Conservation (phyloP, 2,113 vertebrate species). For the Tyto alba region DNA sequence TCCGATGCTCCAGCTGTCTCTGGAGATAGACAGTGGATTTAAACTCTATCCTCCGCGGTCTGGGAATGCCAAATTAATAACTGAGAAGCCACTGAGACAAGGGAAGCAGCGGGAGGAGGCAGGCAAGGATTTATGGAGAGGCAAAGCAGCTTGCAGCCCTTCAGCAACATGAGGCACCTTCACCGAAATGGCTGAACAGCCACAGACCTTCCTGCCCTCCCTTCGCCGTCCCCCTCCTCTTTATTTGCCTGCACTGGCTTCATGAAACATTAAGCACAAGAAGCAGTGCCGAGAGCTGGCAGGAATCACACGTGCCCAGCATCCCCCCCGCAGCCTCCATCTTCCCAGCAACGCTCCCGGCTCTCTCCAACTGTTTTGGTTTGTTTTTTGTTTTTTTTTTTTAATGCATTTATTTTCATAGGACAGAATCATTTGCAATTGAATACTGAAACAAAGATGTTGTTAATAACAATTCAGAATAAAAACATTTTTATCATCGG, state of each 20-base stretch:
- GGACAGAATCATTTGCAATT: not conserved
- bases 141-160: not conserved
- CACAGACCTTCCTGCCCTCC: not conserved
- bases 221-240: not conserved
- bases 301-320: not conserved
- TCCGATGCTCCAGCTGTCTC: not conserved
- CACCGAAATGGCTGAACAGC: not conserved
- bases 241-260: not conserved
- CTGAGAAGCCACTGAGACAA: not conserved
- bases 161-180: not conserved
- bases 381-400: too few species aligned
- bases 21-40: fast-evolving
- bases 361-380: not conserved
- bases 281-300: not conserved
- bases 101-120: not conserved
- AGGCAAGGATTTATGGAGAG: not conserved
- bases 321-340: not conserved
- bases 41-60: not conserved
- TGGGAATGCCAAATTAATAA: not conserved
- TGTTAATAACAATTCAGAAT: not conserved
- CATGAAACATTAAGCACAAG: fast-evolving
- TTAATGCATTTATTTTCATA: not conserved
- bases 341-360: not conserved
- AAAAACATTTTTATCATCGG: not conserved
- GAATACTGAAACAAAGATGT: not conserved